Evolutionary conservation across 2,888 invertebrate genomes (phyloP).

Genomic region (Thecophora atra): DNA sequence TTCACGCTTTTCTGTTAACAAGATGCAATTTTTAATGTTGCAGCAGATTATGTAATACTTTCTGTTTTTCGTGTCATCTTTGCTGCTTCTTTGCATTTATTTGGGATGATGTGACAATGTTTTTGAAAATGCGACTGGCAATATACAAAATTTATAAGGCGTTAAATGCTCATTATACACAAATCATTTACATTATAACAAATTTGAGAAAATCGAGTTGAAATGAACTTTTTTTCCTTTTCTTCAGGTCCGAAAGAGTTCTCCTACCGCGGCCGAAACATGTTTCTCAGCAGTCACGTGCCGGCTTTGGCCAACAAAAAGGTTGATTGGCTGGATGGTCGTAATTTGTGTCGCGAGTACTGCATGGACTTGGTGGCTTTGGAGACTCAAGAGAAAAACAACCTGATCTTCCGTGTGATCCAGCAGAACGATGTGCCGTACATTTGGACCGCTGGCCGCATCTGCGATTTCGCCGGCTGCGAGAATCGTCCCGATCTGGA

Average conservation of each 20-base stretch:
- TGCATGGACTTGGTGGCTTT: slow-evolving; percentile 93
- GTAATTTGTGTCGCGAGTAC: slow-evolving; percentile 90
- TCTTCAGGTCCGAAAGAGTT: slow-evolving; percentile 88
- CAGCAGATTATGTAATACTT: background rate
- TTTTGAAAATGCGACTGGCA: no score
- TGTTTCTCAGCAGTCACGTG: slow-evolving; percentile 87
- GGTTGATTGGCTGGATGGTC: slow-evolving; percentile 90
- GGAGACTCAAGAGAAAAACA: slow-evolving; percentile 90
- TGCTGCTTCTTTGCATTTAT: background rate
- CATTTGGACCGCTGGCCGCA: slow-evolving; percentile 92
- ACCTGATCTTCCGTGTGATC: slow-evolving; percentile 86
- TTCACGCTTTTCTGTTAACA: no score
- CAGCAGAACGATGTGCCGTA: slow-evolving; percentile 90
- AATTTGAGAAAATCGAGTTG: no score
- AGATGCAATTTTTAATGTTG: background rate
- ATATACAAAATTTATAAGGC: no score
- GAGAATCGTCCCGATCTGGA: slow-evolving; percentile 86
- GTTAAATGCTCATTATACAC: no score
- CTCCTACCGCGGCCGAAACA: slow-evolving; percentile 86
- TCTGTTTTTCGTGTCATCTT: background rate
- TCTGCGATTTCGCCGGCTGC: slow-evolving; percentile 94
- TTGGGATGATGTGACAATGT: background rate
- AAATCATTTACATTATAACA: no score
- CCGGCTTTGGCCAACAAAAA: slow-evolving; percentile 80
- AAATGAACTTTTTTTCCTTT: slow-evolving; percentile 51